A percentile compares a stretch with the other conserved stretches of the same genome.
These are phyloP conservation scores for Phrynocephalus versicolor DNA, from an alignment of 2,113 vertebrate species.

Conservation along the genomic window DNA sequence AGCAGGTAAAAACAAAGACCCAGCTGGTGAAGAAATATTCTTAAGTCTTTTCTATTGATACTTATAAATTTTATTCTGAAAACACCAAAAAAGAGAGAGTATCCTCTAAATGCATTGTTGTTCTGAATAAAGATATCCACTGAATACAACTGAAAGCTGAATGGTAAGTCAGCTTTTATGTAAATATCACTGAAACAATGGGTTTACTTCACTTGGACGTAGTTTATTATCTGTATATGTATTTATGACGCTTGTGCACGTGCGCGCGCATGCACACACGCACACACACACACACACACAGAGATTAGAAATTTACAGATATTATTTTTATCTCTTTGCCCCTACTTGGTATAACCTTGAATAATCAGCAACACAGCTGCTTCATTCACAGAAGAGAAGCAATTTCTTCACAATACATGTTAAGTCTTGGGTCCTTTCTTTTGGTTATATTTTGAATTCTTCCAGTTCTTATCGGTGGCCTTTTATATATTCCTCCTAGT, in stretches of 20 bases:
- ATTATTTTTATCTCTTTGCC: slow-evolving; percentile 27
- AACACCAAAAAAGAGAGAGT: slow-evolving; percentile 27
- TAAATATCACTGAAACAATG: too few relatives aligned
- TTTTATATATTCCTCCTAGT: slow-evolving; percentile 47
- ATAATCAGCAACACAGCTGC: slow-evolving; percentile 17
- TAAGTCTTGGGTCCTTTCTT: slow-evolving; percentile 43
- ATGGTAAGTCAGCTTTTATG: too few relatives aligned
- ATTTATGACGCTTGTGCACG: too few relatives aligned
- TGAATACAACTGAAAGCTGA: too few relatives aligned
- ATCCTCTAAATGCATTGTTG: too few relatives aligned
- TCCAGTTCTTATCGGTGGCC: slow-evolving; percentile 43
- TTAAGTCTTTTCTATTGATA: background rate
- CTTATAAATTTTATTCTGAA: slow-evolving; percentile 9
- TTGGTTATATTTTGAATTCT: slow-evolving; percentile 54
- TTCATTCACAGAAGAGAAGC: slow-evolving; percentile 15
- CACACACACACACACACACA: background rate
- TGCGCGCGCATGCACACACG: too few relatives aligned
- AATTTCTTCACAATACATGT: slow-evolving; percentile 41
- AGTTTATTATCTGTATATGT: too few relatives aligned
- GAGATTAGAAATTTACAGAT: background rate
- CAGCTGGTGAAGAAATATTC: background rate
- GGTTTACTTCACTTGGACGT: too few relatives aligned
- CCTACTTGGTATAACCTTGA: slow-evolving; percentile 31
- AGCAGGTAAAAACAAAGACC: background rate
- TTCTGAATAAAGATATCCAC: too few relatives aligned